These are phyloP conservation scores for Spea multiplicata DNA, from an alignment of 2,113 vertebrate genomes.

Conservation along the genomic window DNA sequence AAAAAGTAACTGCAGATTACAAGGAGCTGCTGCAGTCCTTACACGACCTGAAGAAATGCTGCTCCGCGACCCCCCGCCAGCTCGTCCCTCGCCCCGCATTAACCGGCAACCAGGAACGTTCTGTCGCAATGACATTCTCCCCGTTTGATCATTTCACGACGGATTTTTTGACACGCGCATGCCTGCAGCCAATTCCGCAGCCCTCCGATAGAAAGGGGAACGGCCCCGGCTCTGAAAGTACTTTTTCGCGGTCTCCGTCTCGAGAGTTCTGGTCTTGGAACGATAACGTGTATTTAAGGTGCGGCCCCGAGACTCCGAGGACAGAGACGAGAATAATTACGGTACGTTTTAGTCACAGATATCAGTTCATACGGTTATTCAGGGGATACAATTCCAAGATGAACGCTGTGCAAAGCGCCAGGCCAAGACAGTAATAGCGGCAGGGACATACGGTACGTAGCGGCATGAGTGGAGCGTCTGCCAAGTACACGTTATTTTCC, in stretches of 20 bases:
- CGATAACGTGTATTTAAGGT: not conserved
- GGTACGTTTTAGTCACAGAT: too few species aligned
- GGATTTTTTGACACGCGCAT: constrained; percentile 20
- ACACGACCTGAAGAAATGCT: constrained; percentile 10
- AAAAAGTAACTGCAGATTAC: constrained; percentile 5
- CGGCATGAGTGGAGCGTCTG: too few species aligned
- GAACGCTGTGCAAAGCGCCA: too few species aligned
- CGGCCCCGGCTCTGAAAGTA: constrained; percentile 9
- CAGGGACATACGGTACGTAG: too few species aligned
- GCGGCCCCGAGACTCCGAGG: too few species aligned
- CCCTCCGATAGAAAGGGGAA: not conserved
- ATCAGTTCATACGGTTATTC: too few species aligned
- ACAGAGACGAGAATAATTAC: too few species aligned
- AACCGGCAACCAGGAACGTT: constrained; percentile 25
- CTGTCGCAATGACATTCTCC: constrained; percentile 24
- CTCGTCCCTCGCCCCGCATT: constrained; percentile 10
- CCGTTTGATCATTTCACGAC: constrained; percentile 36
- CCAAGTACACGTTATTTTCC: too few species aligned
- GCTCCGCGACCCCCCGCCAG: constrained; percentile 18
- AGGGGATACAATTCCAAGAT: too few species aligned
- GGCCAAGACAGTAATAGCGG: too few species aligned
- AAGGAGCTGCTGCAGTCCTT: constrained; percentile 6
- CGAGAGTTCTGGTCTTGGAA: constrained; percentile 20
- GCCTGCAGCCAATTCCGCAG: constrained; percentile 25
- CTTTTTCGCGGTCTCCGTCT: constrained; percentile 15